phyloP scores from a whole-genome alignment of 1,140 invertebrate species.

The Telenomus remus region DNA sequence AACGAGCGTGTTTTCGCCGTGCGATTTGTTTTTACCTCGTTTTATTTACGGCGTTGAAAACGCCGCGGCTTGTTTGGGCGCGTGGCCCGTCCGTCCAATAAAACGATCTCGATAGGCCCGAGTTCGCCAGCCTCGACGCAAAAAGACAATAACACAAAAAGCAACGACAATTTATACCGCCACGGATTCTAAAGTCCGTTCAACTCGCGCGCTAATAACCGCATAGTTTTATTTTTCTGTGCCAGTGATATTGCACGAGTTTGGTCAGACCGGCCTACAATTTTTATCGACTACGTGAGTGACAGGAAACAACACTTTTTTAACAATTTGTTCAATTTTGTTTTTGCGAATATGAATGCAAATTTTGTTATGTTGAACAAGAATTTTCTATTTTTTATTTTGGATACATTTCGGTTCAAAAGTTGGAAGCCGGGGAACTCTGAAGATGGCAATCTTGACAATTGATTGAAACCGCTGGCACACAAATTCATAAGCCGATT shows the following conservation, averaged over 20 bases:
- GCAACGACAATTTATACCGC: slow-evolving; percentile 15
- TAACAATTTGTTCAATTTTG: too few relatives aligned
- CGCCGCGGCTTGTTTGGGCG: background rate
- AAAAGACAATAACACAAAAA: background rate
- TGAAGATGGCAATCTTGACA: background rate
- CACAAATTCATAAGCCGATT: slow-evolving; percentile 3
- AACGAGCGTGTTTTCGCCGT: slow-evolving; percentile 24
- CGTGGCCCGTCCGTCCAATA: background rate
- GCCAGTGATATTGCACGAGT: slow-evolving; percentile 45
- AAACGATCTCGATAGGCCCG: slow-evolving; percentile 3
- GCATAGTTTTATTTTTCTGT: slow-evolving; percentile 21
- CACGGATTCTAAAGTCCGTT: slow-evolving; percentile 4
- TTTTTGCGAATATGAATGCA: too few relatives aligned
- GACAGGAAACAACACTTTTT: background rate
- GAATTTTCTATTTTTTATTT: too few relatives aligned
- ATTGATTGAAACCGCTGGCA: too few relatives aligned
- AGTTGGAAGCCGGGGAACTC: too few relatives aligned
- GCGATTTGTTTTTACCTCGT: slow-evolving; percentile 7
- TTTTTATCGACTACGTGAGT: background rate
- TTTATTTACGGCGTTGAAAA: slow-evolving; percentile 22
- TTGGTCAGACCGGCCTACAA: slow-evolving; percentile 28
- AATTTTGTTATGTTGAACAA: too few relatives aligned
- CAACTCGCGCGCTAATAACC: slow-evolving; percentile 7
- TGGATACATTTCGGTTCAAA: too few relatives aligned
- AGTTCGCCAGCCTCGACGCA: too few relatives aligned